A percentile compares a stretch with the other conserved stretches of the same genome.
Conservation (phyloP, 2,888 invertebrate genomes). For the Apantesis nais region DNA sequence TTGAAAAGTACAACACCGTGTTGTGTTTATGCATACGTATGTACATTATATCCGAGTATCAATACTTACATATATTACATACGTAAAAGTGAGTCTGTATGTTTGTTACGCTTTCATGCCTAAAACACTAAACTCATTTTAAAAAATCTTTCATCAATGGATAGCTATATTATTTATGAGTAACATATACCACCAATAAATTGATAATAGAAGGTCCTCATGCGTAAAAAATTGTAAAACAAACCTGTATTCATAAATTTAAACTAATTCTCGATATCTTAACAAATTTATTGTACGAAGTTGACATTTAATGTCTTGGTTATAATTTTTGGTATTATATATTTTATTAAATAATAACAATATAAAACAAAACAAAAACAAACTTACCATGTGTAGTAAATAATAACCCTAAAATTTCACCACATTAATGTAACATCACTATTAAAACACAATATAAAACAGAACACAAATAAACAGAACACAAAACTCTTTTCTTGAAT, state of each 20-base stretch:
- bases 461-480: slow-evolving; percentile 14
- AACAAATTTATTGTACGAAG: background rate
- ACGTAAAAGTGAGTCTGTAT: no score
- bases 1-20: background rate
- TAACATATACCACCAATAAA: no score
- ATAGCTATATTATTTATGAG: no score
- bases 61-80: no score
- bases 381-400: slow-evolving; percentile 6
- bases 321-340: background rate
- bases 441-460: slow-evolving; percentile 2
- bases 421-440: slow-evolving; percentile 15
- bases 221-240: background rate
- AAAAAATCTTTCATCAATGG: no score
- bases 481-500: slow-evolving; percentile 7
- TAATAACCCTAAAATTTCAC: background rate
- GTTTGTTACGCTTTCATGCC: no score
- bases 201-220: no score
- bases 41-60: background rate
- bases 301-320: background rate
- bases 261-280: background rate
- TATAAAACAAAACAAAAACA: background rate
- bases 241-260: background rate
- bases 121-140: no score
- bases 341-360: background rate
- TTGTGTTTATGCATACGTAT: background rate